Evolutionary conservation across 2,888 invertebrate species (phyloP), one percentile per base, ranked within the genome.

Genomic region (Xestia c-nigrum): DNA sequence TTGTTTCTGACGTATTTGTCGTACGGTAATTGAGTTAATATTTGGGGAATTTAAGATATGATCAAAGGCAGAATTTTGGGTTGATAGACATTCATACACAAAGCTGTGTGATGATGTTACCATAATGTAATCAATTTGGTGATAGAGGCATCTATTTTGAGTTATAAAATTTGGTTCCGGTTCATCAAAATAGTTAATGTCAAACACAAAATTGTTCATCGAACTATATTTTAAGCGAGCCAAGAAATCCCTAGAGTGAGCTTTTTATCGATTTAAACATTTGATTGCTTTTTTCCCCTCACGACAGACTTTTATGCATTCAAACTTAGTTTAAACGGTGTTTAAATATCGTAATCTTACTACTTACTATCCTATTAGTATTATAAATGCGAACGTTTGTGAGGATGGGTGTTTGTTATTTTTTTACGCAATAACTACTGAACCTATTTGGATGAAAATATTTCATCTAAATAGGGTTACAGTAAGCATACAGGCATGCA

Each of bases 1-100:
- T 75, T 81, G 86, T 89, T 90, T 85, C 84, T 81, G 78, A 76
- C 82, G 76, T 82, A 86, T 89, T 89, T 85, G 81, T 84, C 85
- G 83, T 81, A 71, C 57, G 43, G 65, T 84, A 86, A 89, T 88
- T 85, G 79, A 83, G 79, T 85, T 88, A 80, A 81, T 85, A 78
- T 85, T 76, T 72, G 19, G 75, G 80, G 73, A 80, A 87, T 87
- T 85, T 87, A 74, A 78, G 89, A 78, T 67, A 76, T 76, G 83
- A 87, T 88, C 89, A 88, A 87, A 88, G 85, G 69, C 72, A 59
- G 21, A 67, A 50, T 79, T n/a, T 80, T 67, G 52, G 78, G 63
- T 74, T 88, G 73, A 79, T 85, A 87, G 81, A 76, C 55, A 83
- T 69, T 81, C 68, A 77, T 76, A 61, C 66, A 80, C 72, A 81